Evolutionary conservation across 2,113 vertebrate species (phyloP), one percentile per base, ranked within the genome.

Genomic region (Toxostoma redivivum): DNA sequence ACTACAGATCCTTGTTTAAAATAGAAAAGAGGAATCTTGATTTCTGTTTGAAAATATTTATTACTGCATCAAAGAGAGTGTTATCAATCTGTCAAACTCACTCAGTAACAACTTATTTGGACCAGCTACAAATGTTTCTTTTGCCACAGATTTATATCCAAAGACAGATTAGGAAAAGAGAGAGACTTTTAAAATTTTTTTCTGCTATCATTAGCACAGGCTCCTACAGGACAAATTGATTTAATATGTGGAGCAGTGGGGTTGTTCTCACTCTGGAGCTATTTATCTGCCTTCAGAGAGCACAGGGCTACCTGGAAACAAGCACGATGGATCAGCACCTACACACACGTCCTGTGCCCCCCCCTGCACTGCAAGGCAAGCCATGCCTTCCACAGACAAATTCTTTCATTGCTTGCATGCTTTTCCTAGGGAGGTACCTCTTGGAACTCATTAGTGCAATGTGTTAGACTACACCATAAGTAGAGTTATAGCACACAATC

Each of bases 1-100:
- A 91, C 45, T 70, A 74, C 7, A 9, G 9, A 90, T 82, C 30
- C 11, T 87, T 71, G 25, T 70, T 89, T 84, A 56, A 86, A 90
- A 48, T 12, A 56, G 71, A 90, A 78, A 67, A 44, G 24, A 83
- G 25, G 6, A 19, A 38, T 66, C 60, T 54, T 83, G 70, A 33
- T 96, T 97, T 94, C 81, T 86, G 22, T 69, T 81, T 51, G 78
- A 62, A 92, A 87, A 77, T 35, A 33, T 95, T 84, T 94, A 81
- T 92, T 91, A 86, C 44, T 45, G 64, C 17, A 15, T 94, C 87
- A 95, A 53, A 92, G 47, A 53, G 91, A 71, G 42, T 54, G 48
- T 86, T 79, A 90, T 76, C 78, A 95, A 81, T 81, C 81, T 94
- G 87, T 88, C 94, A 89, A 50, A 82, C 33, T 90, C 64, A 64